Evolutionary conservation across 2,113 vertebrate species (phyloP).

Genomic region (Morphnarchus princeps): DNA sequence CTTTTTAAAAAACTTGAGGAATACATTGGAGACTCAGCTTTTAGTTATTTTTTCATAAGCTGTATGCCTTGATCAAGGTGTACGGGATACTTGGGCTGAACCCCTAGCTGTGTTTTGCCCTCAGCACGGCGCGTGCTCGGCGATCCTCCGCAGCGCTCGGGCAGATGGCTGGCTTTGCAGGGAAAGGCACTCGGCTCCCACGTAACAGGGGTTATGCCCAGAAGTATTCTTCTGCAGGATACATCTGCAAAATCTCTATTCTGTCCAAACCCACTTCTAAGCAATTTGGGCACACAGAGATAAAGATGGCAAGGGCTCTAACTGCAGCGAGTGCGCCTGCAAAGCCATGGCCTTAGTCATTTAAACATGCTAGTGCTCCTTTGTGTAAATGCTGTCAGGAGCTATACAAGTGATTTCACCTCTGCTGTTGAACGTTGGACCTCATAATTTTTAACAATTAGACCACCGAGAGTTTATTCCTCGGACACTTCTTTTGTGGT

Average conservation of each 20-base stretch:
- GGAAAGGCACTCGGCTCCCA: not conserved
- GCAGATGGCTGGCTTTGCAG: no score
- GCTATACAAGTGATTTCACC: fast-evolving
- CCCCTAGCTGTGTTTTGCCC: not conserved
- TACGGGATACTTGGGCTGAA: not conserved
- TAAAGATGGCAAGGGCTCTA: not conserved
- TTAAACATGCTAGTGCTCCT: fast-evolving
- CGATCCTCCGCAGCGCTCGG: fast-evolving
- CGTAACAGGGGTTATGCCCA: fast-evolving
- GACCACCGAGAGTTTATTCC: not conserved
- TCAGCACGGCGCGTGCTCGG: fast-evolving
- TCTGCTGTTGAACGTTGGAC: fast-evolving
- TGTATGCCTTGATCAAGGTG: not conserved
- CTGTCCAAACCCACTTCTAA: not conserved
- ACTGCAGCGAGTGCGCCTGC: fast-evolving
- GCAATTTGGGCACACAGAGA: fast-evolving
- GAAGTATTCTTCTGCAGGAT: not conserved
- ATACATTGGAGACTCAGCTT: fast-evolving
- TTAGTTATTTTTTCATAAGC: fast-evolving
- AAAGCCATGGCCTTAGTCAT: fast-evolving
- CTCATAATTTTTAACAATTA: fast-evolving
- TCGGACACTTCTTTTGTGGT: fast-evolving
- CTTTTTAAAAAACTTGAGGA: not conserved
- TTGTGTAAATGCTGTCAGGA: fast-evolving
- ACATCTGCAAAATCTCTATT: fast-evolving